A percentile compares a stretch with the other conserved stretches of the same genome.
phyloP scores from a whole-genome alignment of 1,140 invertebrate genomes.

The Drosophila miranda region DNA sequence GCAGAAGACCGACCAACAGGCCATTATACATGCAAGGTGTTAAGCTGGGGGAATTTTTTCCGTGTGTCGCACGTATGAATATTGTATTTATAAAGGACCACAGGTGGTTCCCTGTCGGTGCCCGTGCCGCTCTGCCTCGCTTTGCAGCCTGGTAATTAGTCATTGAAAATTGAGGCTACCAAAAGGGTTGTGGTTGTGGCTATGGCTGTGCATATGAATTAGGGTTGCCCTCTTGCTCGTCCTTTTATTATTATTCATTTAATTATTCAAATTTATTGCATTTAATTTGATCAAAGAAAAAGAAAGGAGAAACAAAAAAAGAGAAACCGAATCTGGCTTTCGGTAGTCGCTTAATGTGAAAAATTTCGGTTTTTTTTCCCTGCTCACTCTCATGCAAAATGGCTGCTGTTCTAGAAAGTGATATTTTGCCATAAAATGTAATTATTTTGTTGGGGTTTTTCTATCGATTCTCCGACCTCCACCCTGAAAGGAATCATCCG shows the following conservation, averaged over 20 bases:
- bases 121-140: neutral
- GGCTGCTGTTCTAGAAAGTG: too few relatives aligned
- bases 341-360: too few relatives aligned
- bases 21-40: slow-evolving; percentile 55
- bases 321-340: too few relatives aligned
- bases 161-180: slow-evolving; percentile 21
- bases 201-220: slow-evolving; percentile 56
- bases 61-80: slow-evolving; percentile 27
- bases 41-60: slow-evolving; percentile 55
- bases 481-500: slow-evolving; percentile 21
- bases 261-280: slow-evolving; percentile 9
- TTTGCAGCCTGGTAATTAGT: slow-evolving; percentile 50
- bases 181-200: slow-evolving; percentile 40
- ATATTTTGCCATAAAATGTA: too few relatives aligned
- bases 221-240: neutral
- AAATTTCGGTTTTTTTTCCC: too few relatives aligned
- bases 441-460: too few relatives aligned
- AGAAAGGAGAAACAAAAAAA: too few relatives aligned
- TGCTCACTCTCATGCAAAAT: too few relatives aligned
- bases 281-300: too few relatives aligned
- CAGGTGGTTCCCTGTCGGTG: slow-evolving; percentile 26
- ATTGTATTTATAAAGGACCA: slow-evolving; percentile 46
- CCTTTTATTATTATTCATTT: slow-evolving; percentile 17
- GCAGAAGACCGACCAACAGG: neutral
- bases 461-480: neutral